Conservation (phyloP, 1,140 invertebrate genomes). For the Harpegnathos saltator region DNA sequence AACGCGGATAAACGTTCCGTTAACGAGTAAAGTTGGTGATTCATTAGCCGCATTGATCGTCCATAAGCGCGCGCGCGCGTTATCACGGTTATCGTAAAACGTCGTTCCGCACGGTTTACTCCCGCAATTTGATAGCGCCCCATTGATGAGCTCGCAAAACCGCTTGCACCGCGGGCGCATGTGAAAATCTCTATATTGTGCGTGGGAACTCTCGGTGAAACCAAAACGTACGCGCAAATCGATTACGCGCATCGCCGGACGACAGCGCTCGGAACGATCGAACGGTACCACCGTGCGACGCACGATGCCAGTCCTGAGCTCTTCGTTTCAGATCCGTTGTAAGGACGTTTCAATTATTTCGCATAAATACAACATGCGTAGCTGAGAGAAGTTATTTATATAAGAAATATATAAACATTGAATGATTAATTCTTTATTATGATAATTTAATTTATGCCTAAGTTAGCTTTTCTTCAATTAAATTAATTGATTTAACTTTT, state of each 20-base stretch:
- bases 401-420: too few relatives aligned
- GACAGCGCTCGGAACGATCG: neutral
- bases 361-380: too few relatives aligned
- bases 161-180: neutral
- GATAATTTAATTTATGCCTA: too few relatives aligned
- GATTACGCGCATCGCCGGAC: neutral
- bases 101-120: constrained; percentile 43
- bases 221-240: neutral
- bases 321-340: too few relatives aligned
- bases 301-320: too few relatives aligned
- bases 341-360: too few relatives aligned
- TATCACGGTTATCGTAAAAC: constrained; percentile 48
- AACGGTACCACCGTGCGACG: neutral
- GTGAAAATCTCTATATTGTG: neutral
- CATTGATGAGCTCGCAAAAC: constrained; percentile 39
- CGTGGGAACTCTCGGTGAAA: neutral
- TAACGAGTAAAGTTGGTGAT: constrained; percentile 51
- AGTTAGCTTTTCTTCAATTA: too few relatives aligned
- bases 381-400: too few relatives aligned
- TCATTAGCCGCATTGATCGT: constrained; percentile 54
- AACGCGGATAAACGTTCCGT: constrained; percentile 31
- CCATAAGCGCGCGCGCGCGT: neutral
- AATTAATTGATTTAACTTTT: too few relatives aligned
- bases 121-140: constrained; percentile 5
- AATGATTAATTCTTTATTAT: too few relatives aligned